These are phyloP conservation scores for Melanophora roralis DNA, from an alignment of 2,888 invertebrate species.

Conservation along the genomic window DNA sequence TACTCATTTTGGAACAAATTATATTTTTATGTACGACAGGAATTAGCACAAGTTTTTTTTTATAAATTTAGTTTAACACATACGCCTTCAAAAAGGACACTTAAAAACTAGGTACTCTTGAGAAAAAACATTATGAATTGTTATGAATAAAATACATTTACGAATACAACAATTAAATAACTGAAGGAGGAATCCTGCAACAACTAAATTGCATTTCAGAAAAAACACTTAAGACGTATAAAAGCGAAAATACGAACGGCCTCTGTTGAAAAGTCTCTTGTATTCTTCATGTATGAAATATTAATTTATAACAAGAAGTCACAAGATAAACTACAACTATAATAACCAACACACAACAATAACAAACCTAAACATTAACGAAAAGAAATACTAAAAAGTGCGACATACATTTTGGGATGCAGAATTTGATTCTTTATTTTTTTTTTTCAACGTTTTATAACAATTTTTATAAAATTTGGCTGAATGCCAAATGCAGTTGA, in stretches of 20 bases:
- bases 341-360: neutral
- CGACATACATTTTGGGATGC: neutral
- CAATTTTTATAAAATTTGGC: slow-evolving; percentile 45
- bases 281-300: slow-evolving; percentile 25
- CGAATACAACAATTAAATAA: neutral
- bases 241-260: slow-evolving; percentile 18
- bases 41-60: neutral
- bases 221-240: slow-evolving; percentile 17
- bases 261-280: neutral
- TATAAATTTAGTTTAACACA: neutral
- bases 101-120: neutral
- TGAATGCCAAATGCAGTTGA: slow-evolving; percentile 50
- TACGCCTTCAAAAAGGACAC: neutral
- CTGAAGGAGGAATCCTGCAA: neutral
- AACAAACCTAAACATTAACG: neutral
- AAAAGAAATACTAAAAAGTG: neutral
- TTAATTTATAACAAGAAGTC: slow-evolving; percentile 7
- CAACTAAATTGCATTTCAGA: no score
- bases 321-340: no score
- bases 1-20: slow-evolving; percentile 20
- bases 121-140: slow-evolving; percentile 1
- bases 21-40: slow-evolving; percentile 17
- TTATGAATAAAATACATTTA: neutral
- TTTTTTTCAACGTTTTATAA: no score
- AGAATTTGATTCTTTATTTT: neutral